A percentile compares a stretch with the other conserved stretches of the same genome.
These are phyloP conservation scores for Mythimna vitellina DNA, from an alignment of 2,888 invertebrate genomes.

Conservation along the genomic window DNA sequence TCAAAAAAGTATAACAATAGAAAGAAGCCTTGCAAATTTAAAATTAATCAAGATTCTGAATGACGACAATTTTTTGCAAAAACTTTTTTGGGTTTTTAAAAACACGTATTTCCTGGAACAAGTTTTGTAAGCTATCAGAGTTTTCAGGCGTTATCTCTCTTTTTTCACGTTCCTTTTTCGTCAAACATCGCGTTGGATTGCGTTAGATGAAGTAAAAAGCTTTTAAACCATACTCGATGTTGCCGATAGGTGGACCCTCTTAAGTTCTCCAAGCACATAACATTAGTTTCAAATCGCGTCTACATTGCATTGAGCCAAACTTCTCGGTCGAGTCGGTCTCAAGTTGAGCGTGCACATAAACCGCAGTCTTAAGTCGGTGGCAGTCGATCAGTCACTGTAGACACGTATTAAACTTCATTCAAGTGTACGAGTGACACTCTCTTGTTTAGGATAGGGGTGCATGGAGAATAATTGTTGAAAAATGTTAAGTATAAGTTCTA, in stretches of 20 bases:
- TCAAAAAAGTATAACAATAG: too few species aligned
- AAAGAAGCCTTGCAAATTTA: too few species aligned
- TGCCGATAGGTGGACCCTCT: neutral
- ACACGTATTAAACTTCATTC: slow-evolving; percentile 54
- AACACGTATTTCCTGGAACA: too few species aligned
- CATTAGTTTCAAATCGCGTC: slow-evolving; percentile 35
- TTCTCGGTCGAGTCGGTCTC: slow-evolving; percentile 15
- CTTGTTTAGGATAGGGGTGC: neutral
- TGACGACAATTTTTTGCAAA: too few species aligned
- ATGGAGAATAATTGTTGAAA: neutral
- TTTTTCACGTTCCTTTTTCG: too few species aligned
- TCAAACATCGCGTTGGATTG: too few species aligned
- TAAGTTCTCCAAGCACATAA: slow-evolving; percentile 11
- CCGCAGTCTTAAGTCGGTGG: slow-evolving; percentile 22
- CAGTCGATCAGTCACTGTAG: slow-evolving; percentile 52
- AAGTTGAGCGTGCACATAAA: slow-evolving; percentile 43
- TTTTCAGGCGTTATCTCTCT: too few species aligned
- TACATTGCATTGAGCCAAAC: slow-evolving; percentile 41
- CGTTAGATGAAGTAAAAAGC: too few species aligned
- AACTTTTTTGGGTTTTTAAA: too few species aligned
- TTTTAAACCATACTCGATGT: too few species aligned
- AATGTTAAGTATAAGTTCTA: neutral
- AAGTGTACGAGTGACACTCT: slow-evolving; percentile 11
- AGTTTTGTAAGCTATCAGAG: too few species aligned
- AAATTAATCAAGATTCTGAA: too few species aligned